Evolutionary conservation across 2,888 invertebrate genomes (phyloP), one percentile per base, ranked within the genome.

Genomic region (Catocala nupta): DNA sequence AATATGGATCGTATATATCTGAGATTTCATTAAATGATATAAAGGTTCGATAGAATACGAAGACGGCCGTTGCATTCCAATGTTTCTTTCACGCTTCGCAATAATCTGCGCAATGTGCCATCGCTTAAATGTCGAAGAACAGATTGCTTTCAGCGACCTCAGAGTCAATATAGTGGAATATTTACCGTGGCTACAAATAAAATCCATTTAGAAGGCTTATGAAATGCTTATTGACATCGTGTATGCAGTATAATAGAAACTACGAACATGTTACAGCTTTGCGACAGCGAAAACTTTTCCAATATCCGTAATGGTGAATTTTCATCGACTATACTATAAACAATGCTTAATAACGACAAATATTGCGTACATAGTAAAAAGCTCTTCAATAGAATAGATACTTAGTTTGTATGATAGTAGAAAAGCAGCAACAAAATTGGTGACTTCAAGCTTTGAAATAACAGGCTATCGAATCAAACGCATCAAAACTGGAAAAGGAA

Each of bases 11-110:
- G 48, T 16, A 9, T 33, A 11, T 25, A 3, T 25, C 25, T 25
- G 55, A 70, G 71, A 71, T 68, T 78, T 54, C 66, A 55, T 67
- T 66, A 55, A 48, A 43, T 62, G 63, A 70, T 59, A 67, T 63
- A 66, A 52, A 76, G 60, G 55, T 63, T 68, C 53, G 48, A 65
- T 73, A 74, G 77, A 78, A 73, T 71, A 76, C 81, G 78, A 81
- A 80, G 79, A 83, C 84, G 80, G 82, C 81, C 74, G 77, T 75
- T 81, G 85, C 89, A 90, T 90, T 89, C 90, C 90, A 76, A 83
- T 71, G 75, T 78, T 86, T 89, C 89, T 86, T 90, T 89, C 91
- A 88, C 85, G 83, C 83, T 83, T 81, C 74, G 82, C 84, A 86
- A 86, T 82, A 84, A 82, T 84, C 81, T 68, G 75, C 74, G 81